These are phyloP conservation scores for Ctena decussata DNA, from an alignment of 2,888 invertebrate genomes.

Conservation along the genomic window DNA sequence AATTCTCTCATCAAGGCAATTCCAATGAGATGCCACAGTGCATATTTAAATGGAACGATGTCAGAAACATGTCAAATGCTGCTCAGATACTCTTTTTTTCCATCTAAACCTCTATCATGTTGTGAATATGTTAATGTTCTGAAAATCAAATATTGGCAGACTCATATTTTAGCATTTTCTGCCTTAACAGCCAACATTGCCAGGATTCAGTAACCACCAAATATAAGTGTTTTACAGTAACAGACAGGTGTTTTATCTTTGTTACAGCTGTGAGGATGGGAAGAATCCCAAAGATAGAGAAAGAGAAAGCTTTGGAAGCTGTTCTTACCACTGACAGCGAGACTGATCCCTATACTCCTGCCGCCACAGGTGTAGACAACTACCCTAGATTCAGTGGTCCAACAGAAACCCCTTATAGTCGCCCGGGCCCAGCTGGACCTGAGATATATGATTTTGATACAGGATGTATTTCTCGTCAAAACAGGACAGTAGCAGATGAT, in stretches of 20 bases:
- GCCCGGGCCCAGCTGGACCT: background rate
- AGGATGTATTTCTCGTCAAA: background rate
- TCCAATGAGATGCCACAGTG: no score
- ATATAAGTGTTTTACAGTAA: no score
- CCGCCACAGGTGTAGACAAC: background rate
- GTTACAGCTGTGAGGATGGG: constrained; percentile 86
- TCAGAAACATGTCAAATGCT: no score
- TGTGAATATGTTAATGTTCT: no score
- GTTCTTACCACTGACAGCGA: constrained; percentile 13
- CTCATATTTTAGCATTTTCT: no score
- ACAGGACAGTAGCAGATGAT: background rate
- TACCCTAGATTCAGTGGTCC: background rate
- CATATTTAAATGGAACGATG: no score
- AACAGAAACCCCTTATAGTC: background rate
- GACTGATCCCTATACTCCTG: background rate
- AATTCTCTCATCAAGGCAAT: no score
- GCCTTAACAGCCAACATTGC: no score
- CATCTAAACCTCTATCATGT: no score
- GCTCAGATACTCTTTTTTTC: no score
- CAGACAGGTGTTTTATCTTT: background rate
- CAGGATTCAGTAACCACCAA: no score
- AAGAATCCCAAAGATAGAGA: constrained; percentile 85
- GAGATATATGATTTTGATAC: constrained; percentile 5
- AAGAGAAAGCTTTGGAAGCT: constrained; percentile 82
- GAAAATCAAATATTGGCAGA: no score